Conservation (phyloP, 2,888 invertebrate genomes). For the Rapana venosa region DNA sequence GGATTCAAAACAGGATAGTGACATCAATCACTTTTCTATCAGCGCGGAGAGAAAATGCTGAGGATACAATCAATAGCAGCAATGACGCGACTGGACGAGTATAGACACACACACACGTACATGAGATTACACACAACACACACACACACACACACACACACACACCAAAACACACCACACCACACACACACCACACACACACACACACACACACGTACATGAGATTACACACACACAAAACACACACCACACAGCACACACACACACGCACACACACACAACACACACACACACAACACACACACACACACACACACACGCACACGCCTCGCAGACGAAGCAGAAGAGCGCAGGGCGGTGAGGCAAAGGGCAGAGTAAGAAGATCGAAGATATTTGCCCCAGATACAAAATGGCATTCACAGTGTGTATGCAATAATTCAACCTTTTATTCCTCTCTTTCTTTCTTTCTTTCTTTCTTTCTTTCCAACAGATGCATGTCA, state of each 20-base stretch:
- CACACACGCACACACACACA: not conserved
- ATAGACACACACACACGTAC: no score
- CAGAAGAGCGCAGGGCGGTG: not conserved
- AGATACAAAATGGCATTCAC: conserved; percentile 11
- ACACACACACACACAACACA: conserved; percentile 8
- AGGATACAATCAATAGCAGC: no score
- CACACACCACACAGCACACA: no score
- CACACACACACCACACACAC: not conserved
- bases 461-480: no score
- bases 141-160: not conserved
- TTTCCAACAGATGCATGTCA: not conserved
- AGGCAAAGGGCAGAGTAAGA: not conserved
- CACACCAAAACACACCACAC: not conserved
- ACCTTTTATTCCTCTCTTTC: no score
- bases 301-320: not conserved
- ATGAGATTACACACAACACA: no score
- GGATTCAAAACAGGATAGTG: no score
- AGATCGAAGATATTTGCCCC: conserved; percentile 5
- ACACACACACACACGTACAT: not conserved
- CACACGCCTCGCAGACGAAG: not conserved
- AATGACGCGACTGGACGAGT: no score
- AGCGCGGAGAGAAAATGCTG: no score
- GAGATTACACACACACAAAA: no score
- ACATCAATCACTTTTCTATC: no score
- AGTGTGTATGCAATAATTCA: not conserved